Evolutionary conservation across 2,888 invertebrate genomes (phyloP).

Genomic region (Smittia sp.): DNA sequence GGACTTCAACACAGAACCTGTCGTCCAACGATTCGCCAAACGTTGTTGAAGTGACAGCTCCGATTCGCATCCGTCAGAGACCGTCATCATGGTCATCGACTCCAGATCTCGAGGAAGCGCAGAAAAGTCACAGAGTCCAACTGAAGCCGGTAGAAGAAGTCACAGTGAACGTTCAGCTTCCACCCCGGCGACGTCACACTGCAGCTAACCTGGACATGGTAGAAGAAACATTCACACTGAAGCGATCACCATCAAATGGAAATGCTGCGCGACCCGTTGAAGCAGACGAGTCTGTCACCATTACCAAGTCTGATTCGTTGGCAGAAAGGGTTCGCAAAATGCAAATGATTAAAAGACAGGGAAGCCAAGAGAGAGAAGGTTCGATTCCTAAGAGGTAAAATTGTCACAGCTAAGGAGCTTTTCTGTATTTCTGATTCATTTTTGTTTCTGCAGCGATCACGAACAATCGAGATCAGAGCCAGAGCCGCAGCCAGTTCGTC

Average conservation of each 20-base stretch:
- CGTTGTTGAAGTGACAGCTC: constrained; percentile 47
- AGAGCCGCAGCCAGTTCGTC: constrained; percentile 1
- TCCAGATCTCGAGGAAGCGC: constrained; percentile 67
- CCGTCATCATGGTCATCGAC: constrained; percentile 77
- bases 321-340: constrained; percentile 69
- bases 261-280: constrained; percentile 53
- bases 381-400: constrained; percentile 47
- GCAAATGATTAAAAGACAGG: constrained; percentile 56
- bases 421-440: not conserved
- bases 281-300: constrained; percentile 52
- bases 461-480: not conserved
- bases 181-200: constrained; percentile 62
- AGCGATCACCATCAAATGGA: constrained; percentile 53
- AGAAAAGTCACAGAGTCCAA: constrained; percentile 46
- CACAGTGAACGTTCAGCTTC: constrained; percentile 67
- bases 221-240: constrained; percentile 54
- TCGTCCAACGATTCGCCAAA: constrained; percentile 44
- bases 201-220: constrained; percentile 54
- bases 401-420: not conserved
- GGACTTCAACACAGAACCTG: constrained; percentile 76
- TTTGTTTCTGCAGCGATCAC: not conserved
- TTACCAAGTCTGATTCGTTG: constrained; percentile 66
- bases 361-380: constrained; percentile 48
- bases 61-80: constrained; percentile 48
- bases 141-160: constrained; percentile 62